These are phyloP conservation scores for Latrodectus elegans DNA, from an alignment of 2,888 invertebrate species.

Conservation along the genomic window DNA sequence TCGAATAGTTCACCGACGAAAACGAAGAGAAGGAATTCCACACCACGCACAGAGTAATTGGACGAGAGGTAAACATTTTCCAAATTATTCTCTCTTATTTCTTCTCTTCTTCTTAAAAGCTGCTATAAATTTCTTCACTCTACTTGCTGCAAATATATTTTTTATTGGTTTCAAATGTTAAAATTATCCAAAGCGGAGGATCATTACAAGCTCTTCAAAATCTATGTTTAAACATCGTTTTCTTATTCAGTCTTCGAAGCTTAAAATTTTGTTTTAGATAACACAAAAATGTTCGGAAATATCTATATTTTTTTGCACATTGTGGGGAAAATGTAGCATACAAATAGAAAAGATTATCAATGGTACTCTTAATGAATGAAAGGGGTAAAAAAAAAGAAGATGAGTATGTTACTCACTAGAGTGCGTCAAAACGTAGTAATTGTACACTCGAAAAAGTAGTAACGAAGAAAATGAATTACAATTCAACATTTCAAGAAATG, in stretches of 20 bases:
- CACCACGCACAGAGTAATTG: neutral
- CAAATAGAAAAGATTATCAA: neutral
- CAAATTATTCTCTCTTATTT: neutral
- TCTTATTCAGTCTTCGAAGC: too few species aligned
- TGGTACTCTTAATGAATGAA: neutral
- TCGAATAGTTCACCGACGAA: constrained; percentile 14
- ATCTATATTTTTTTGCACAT: too few species aligned
- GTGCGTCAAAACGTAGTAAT: neutral
- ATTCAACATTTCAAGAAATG: too few species aligned
- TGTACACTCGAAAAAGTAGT: neutral
- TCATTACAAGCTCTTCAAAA: too few species aligned
- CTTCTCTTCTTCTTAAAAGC: neutral
- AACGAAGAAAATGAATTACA: too few species aligned
- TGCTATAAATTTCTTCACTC: neutral
- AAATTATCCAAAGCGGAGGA: neutral
- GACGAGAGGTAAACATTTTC: neutral
- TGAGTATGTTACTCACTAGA: neutral
- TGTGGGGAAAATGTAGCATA: neutral
- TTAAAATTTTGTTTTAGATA: too few species aligned
- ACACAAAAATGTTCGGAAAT: too few species aligned
- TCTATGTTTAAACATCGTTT: too few species aligned
- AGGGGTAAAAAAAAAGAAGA: neutral
- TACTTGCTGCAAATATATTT: neutral
- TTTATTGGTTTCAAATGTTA: neutral
- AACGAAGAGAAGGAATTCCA: constrained; percentile 9